These are phyloP conservation scores for Timema cristinae DNA, from an alignment of 2,888 invertebrate species.

Conservation along the genomic window DNA sequence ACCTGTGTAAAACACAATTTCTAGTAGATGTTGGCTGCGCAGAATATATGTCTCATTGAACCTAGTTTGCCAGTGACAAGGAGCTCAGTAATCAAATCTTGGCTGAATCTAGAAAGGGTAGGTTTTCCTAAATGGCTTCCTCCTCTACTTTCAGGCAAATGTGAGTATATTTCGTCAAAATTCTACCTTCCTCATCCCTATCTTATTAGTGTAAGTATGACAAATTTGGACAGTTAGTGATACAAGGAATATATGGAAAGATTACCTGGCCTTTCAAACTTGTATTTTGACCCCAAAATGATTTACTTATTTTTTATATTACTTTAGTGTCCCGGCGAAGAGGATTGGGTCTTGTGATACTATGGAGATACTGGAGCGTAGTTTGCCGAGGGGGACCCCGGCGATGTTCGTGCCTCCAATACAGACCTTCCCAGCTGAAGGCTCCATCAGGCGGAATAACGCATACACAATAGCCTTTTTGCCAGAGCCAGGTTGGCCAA, in stretches of 20 bases:
- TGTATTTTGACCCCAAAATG: no score
- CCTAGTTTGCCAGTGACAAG: no score
- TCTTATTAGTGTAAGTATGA: no score
- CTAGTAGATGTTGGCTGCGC: no score
- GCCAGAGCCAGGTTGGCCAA: constrained; percentile 19
- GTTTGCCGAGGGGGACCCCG: constrained; percentile 16
- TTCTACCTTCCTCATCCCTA: no score
- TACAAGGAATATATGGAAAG: no score
- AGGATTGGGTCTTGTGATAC: constrained; percentile 24
- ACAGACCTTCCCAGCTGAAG: constrained; percentile 11
- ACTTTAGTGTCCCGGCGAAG: constrained; percentile 25
- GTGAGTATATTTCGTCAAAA: no score
- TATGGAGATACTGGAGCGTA: constrained; percentile 23
- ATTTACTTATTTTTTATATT: neutral
- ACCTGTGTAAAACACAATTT: constrained; percentile 29
- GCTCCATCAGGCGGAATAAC: constrained; percentile 20
- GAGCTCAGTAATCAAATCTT: neutral
- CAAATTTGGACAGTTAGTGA: no score
- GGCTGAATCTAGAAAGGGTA: neutral
- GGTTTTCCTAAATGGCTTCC: no score
- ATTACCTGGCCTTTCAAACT: no score
- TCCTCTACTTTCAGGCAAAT: no score
- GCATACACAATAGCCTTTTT: constrained; percentile 22
- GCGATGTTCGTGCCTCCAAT: constrained; percentile 22
- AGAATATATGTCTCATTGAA: no score